A percentile compares a stretch with the other conserved stretches of the same genome.
Conservation (phyloP, 2,888 invertebrate genomes). For the Xanthorhoe spadicearia region DNA sequence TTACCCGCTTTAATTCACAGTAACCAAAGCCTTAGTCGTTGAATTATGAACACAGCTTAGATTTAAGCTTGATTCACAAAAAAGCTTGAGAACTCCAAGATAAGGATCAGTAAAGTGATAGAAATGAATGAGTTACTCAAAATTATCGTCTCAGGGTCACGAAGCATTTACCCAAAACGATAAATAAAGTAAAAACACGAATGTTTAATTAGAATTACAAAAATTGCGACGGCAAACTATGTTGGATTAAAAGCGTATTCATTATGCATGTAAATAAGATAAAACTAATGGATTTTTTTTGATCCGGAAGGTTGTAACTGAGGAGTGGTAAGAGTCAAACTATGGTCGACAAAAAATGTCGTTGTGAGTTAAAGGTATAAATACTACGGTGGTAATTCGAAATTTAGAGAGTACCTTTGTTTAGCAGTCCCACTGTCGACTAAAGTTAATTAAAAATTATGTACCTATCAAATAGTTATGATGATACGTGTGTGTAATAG, state of each 20-base stretch:
- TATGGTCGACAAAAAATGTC: background rate
- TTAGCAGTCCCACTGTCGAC: no score
- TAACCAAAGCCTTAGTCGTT: background rate
- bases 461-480: no score
- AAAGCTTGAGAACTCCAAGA: conserved; percentile 27
- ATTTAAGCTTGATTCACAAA: conserved; percentile 1
- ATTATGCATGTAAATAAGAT: conserved; percentile 57
- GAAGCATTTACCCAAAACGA: conserved; percentile 36
- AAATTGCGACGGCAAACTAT: conserved; percentile 45
- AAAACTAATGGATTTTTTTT: conserved; percentile 53
- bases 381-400: no score
- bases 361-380: no score
- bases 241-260: conserved; percentile 54
- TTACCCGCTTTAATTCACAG: background rate
- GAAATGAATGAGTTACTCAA: conserved; percentile 31
- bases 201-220: conserved; percentile 44
- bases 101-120: conserved; percentile 28
- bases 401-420: no score
- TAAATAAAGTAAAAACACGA: conserved; percentile 44
- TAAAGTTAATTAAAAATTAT: no score
- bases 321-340: conserved; percentile 16
- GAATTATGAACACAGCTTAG: conserved; percentile 15
- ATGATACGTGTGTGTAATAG: no score
- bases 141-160: conserved; percentile 36
- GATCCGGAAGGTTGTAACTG: conserved; percentile 36